Evolutionary conservation across 1,140 invertebrate species (phyloP), one percentile per base, ranked within the genome.

Genomic region (Antheraea mylitta): DNA sequence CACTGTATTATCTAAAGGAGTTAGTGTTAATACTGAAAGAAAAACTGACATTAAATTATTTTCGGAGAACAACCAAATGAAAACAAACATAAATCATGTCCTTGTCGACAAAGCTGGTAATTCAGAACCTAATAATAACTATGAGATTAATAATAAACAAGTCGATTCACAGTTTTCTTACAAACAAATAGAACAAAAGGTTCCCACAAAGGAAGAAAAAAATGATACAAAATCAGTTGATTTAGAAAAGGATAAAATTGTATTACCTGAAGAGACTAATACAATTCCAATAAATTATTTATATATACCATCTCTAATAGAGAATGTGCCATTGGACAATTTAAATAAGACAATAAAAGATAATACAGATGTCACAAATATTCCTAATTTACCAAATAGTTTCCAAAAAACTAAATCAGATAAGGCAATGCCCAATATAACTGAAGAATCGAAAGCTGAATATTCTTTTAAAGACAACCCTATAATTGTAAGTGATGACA

Each of bases 401-500:
- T 16, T 13, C 16, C 38, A 42, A 42, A 42, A 42, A 42, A 42
- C 7, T 8, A 42, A 42, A 9, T 7, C 7, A 42, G 38, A 42
- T 11, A 42, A 42, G 11, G 7, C 38, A 42, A 42, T 42, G 7
- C 8, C 38, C 16, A 53, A 53, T 2, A 16, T 16, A 16, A 11
- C 13, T 6, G 45, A 53, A 53, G 13, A 53, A 53, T n/a, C 45
- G 9, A 53, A 53, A 53, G 5, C 13, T 0, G 5, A 60, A 22
- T 36, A 53, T 36, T 72, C 65, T 11, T 73, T 71, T 13, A 70
- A 58, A 53, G 16, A 63, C 3, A 63, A 67, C 53, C 73, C 73
- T 30, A 74, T 71, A 37, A 70, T 74, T 11, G 73, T 74, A 13
- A 36, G 60, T 18, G 66, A 70, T 36, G 36, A 58, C 16, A 16